Percentiles rank a stretch among this genome's conserved stretches.
These are phyloP conservation scores for Gasterosteus aculeatus DNA, from an alignment of 2,113 vertebrate species.

Conservation along the genomic window DNA sequence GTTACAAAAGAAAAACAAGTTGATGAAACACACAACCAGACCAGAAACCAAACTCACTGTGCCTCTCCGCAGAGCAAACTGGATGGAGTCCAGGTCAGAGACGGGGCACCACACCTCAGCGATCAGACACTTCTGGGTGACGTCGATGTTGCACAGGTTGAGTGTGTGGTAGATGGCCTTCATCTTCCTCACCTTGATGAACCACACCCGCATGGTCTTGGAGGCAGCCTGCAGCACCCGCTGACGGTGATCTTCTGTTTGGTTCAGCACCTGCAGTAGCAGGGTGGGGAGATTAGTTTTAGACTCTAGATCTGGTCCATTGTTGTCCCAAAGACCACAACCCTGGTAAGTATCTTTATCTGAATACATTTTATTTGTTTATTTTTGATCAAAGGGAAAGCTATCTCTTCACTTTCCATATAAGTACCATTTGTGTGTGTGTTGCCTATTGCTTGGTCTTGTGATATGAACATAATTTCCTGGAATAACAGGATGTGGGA, in stretches of 20 bases:
- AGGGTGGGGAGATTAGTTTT: background rate
- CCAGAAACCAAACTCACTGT: conserved; percentile 83
- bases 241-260: conserved; percentile 97
- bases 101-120: conserved; percentile 99
- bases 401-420: background rate
- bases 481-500: background rate
- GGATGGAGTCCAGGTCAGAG: conserved; percentile 96
- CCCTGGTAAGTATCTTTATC: background rate
- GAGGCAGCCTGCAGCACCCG: conserved; percentile 95
- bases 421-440: background rate
- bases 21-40: background rate
- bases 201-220: conserved; percentile 95
- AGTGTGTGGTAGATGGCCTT: conserved; percentile 99
- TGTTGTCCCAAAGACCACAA: background rate
- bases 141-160: conserved; percentile 98
- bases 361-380: background rate
- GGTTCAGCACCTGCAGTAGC: conserved; percentile 90
- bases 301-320: conserved; percentile 2
- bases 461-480: background rate
- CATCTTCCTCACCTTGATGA: conserved; percentile 99
- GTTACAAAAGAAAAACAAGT: background rate
- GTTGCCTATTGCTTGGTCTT: background rate
- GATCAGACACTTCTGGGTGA: conserved; percentile 98
- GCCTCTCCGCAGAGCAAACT: conserved; percentile 95
- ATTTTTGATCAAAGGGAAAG: background rate